A percentile compares a stretch with the other conserved stretches of the same genome.
phyloP scores from a whole-genome alignment of 2,888 invertebrate species.

The Acanthopleura granulata region DNA sequence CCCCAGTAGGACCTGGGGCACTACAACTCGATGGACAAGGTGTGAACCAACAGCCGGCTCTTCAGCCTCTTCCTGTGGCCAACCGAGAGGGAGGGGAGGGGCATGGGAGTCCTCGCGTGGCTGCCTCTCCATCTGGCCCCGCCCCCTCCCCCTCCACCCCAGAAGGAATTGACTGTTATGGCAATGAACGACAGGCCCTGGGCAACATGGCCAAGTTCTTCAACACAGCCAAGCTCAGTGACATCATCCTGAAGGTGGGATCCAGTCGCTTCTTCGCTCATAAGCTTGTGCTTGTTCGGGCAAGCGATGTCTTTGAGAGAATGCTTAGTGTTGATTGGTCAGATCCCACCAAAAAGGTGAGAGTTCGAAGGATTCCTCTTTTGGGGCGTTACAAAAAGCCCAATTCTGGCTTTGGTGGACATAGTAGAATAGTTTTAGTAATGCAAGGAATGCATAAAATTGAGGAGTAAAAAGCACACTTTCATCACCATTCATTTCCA shows the following conservation, averaged over 20 bases:
- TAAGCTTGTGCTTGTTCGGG: slow-evolving; percentile 69
- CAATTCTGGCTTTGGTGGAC: no score
- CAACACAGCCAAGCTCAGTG: slow-evolving; percentile 56
- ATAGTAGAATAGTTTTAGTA: no score
- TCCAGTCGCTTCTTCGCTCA: slow-evolving; percentile 69
- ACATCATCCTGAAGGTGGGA: slow-evolving; percentile 63
- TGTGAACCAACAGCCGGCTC: neutral
- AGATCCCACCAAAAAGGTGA: slow-evolving; percentile 46
- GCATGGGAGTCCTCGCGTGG: neutral
- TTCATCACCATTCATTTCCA: no score
- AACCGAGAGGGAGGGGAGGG: neutral
- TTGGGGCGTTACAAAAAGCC: no score
- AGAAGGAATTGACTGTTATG: slow-evolving; percentile 59
- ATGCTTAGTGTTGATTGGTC: slow-evolving; percentile 70
- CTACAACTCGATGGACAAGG: neutral
- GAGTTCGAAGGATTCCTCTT: neutral
- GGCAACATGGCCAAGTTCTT: slow-evolving; percentile 53
- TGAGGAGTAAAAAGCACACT: no score
- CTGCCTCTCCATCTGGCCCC: neutral
- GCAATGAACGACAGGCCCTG: slow-evolving; percentile 52
- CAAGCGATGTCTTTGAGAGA: slow-evolving; percentile 72
- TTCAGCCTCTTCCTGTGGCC: neutral
- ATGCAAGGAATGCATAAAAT: no score
- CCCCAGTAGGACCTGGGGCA: neutral
- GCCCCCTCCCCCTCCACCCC: slow-evolving; percentile 40